Evolutionary conservation across 2,888 invertebrate species (phyloP).

Genomic region (Oligia fasciuncula): DNA sequence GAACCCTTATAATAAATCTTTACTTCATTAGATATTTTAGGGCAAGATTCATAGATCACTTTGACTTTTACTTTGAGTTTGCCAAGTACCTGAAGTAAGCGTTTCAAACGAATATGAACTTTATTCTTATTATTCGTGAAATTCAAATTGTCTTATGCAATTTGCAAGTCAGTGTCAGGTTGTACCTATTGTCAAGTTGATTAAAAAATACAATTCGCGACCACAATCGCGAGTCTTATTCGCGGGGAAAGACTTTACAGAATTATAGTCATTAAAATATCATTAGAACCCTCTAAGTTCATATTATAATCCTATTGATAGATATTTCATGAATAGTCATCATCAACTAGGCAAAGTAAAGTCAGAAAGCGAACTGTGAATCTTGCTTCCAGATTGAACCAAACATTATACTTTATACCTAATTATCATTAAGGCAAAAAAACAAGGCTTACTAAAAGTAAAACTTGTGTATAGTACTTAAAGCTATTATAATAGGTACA

Average conservation of each 20-base stretch:
- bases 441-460: background rate
- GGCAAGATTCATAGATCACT: background rate
- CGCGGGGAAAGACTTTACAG: too few relatives aligned
- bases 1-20: background rate
- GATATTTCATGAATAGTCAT: too few relatives aligned
- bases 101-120: background rate
- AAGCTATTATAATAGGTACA: background rate
- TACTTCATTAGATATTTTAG: background rate
- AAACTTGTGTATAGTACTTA: background rate
- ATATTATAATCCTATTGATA: too few relatives aligned
- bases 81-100: background rate
- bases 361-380: background rate
- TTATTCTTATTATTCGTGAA: background rate
- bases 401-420: background rate
- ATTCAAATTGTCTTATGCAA: too few relatives aligned
- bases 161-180: too few relatives aligned
- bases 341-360: background rate
- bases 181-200: too few relatives aligned
- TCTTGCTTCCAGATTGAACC: background rate
- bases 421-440: background rate
- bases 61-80: background rate
- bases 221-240: too few relatives aligned
- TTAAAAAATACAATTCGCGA: too few relatives aligned
- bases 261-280: too few relatives aligned
- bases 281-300: too few relatives aligned